These are phyloP conservation scores for Stenodema calcarata DNA, from an alignment of 2,888 invertebrate genomes.

Conservation along the genomic window DNA sequence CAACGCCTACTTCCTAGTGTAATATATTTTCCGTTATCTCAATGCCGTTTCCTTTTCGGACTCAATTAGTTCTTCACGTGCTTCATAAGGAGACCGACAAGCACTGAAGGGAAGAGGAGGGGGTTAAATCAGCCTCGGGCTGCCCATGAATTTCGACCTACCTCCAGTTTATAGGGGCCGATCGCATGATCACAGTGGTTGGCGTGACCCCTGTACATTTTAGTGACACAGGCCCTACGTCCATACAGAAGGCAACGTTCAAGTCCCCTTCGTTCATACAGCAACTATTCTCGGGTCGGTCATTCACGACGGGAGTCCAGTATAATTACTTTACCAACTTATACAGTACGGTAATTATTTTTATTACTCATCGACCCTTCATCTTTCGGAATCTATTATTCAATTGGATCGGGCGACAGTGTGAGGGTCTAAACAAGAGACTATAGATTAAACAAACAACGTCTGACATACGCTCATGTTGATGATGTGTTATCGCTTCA, in stretches of 20 bases:
- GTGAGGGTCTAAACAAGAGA: too few relatives aligned
- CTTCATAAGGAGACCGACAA: not conserved
- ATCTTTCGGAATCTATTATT: not conserved
- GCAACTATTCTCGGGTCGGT: not conserved
- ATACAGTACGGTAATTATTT: not conserved
- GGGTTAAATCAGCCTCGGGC: conserved; percentile 17
- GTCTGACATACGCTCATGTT: too few relatives aligned
- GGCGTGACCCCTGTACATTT: conserved; percentile 24
- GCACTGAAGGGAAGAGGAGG: not conserved
- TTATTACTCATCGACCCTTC: not conserved
- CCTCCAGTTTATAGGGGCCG: not conserved
- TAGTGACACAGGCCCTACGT: not conserved
- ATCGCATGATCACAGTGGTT: conserved; percentile 21
- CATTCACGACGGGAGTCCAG: not conserved
- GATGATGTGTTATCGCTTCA: too few relatives aligned
- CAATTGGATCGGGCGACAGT: too few relatives aligned
- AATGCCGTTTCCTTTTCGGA: conserved; percentile 17
- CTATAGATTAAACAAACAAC: too few relatives aligned
- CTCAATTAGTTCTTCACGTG: conserved; percentile 32
- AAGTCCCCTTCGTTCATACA: not conserved
- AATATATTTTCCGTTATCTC: conserved; percentile 12
- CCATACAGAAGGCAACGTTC: too few relatives aligned
- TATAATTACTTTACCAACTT: too few relatives aligned
- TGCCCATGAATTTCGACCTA: conserved; percentile 8
- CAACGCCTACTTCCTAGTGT: not conserved